Conservation (phyloP, 2,888 invertebrate species). For the Dermolepida albohirtum region DNA sequence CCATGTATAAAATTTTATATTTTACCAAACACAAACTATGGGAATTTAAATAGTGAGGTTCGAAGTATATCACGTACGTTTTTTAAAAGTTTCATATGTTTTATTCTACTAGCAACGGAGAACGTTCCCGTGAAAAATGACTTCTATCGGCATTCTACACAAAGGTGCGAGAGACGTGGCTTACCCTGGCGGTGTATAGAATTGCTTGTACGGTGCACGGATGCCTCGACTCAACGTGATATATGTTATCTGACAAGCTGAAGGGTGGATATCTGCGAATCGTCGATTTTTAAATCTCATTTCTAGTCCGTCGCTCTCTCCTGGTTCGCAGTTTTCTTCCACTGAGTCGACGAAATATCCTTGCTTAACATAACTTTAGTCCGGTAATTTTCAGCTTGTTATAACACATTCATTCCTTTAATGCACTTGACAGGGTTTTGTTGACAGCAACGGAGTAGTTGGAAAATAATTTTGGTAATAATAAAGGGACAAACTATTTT, state of each 20-base stretch:
- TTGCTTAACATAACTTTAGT: too few relatives aligned
- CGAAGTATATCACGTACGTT: slow-evolving; percentile 30
- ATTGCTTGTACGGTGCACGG: slow-evolving; percentile 20
- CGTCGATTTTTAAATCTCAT: slow-evolving; percentile 22
- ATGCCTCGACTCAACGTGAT: slow-evolving; percentile 1
- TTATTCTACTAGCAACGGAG: slow-evolving; percentile 7
- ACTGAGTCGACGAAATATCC: too few relatives aligned
- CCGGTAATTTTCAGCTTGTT: too few relatives aligned
- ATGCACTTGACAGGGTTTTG: too few relatives aligned
- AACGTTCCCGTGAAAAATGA: slow-evolving; percentile 20
- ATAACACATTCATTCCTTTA: too few relatives aligned
- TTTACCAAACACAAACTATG: too few relatives aligned
- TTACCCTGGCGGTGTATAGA: slow-evolving; percentile 25
- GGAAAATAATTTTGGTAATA: too few relatives aligned
- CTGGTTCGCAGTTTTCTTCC: too few relatives aligned
- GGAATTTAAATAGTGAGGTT: background rate
- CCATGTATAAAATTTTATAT: too few relatives aligned
- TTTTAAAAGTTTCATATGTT: slow-evolving; percentile 34
- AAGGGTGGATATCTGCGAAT: slow-evolving; percentile 20
- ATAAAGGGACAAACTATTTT: too few relatives aligned
- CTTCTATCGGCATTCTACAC: slow-evolving; percentile 33
- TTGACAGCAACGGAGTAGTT: too few relatives aligned
- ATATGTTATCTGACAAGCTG: slow-evolving; percentile 22
- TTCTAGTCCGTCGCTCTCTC: background rate
- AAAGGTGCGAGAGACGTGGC: slow-evolving; percentile 22